Evolutionary conservation across 2,888 invertebrate species (phyloP), one percentile per base, ranked within the genome.

Genomic region (Drosophila peninsularis): DNA sequence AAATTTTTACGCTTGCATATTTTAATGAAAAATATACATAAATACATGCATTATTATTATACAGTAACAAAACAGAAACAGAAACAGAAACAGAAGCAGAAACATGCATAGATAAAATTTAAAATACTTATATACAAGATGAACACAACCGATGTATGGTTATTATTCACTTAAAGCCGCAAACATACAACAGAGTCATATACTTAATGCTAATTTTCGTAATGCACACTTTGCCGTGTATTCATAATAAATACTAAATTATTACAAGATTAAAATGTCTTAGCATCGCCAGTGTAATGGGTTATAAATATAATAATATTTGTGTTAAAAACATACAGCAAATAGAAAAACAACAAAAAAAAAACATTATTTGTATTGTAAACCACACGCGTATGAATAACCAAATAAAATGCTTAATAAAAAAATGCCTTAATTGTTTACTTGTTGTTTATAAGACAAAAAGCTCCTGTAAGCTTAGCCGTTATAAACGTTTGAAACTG

Each of bases 321-420:
- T 86, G 72, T 86, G 88, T 88, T 80, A 54, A 77, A 81, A 82
- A 78, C 82, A 83, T 76, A 78, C 76, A 75, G 73, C 56, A 76
- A 71, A 83, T 75, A 67, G 58, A 72, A 80, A 73, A 34, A 24
- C 10, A 56, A 58, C n/a, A 37, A 56, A 57, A 57, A 68, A 42
- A 55, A 66, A 66, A 70, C 73, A 82, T 80, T 87, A 89, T 87
- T 89, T 88, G 88, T 90, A 91, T 90, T 91, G 86, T 88, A 88
- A 90, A 81, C 79, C 85, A 90, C 90, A 90, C 90, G 90, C 89
- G 80, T 90, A 90, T 79, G 67, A 88, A 73, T 80, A 86, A 80
- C 87, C 81, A 75, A 90, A 82, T 90, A 83, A 80, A 89, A 78
- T 86, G 86, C 86, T 86, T 86, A 86, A 75, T 73, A 80, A 69